Conservation (phyloP, 2,113 vertebrate species). For the Onychostruthus taczanowskii region DNA sequence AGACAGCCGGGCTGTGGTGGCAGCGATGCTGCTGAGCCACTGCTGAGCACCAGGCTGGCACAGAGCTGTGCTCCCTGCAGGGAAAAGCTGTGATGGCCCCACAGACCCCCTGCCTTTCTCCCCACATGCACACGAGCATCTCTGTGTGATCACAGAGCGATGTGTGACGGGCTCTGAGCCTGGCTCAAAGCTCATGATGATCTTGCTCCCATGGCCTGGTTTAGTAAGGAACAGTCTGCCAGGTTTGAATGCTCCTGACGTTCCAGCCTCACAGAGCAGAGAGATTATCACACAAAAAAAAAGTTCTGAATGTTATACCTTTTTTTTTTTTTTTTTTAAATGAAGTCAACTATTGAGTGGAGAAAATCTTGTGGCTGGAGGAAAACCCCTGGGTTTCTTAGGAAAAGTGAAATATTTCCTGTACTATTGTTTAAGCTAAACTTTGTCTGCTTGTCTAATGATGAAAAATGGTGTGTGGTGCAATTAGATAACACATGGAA, state of each 20-base stretch:
- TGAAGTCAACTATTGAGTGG: background rate
- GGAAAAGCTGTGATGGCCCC: background rate
- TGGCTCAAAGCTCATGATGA: background rate
- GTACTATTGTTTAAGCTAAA: background rate
- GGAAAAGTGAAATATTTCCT: background rate
- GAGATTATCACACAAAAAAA: background rate
- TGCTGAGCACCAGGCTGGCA: background rate
- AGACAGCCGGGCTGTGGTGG: background rate
- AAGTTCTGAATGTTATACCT: background rate
- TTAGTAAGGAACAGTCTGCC: background rate
- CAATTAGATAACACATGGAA: background rate
- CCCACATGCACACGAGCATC: accelerated
- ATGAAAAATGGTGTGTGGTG: background rate
- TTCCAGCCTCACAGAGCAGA: background rate
- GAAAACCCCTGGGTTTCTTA: background rate
- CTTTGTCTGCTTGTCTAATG: background rate
- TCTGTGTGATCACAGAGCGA: accelerated
- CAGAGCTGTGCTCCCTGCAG: accelerated
- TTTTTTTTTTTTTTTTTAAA: background rate
- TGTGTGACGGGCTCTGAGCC: no score
- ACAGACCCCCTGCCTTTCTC: background rate
- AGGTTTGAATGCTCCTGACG: accelerated
- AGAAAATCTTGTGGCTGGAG: background rate
- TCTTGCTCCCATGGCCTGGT: background rate
- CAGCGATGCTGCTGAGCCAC: background rate